These are phyloP conservation scores for Drosophila paramelanica DNA, from an alignment of 2,888 invertebrate species.

Conservation along the genomic window DNA sequence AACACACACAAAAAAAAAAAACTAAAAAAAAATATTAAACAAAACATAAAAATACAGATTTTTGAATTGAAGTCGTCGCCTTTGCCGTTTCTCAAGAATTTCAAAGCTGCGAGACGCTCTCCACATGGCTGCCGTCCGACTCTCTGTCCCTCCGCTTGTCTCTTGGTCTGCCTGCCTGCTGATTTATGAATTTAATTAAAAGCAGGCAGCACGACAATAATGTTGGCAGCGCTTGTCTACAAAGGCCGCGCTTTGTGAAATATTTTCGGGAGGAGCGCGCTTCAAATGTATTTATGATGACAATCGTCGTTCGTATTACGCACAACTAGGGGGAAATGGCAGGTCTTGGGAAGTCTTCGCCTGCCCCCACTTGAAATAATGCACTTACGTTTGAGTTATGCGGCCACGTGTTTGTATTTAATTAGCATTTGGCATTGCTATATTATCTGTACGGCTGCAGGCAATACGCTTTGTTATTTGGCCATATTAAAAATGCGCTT, in stretches of 20 bases:
- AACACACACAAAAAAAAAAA: slow-evolving; percentile 33
- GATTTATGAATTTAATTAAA: slow-evolving; percentile 81
- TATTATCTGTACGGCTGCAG: slow-evolving; percentile 21
- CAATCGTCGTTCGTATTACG: slow-evolving; percentile 25
- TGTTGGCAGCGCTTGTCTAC: slow-evolving; percentile 27
- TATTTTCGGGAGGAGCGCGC: slow-evolving; percentile 37
- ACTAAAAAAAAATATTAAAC: background rate
- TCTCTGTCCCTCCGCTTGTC: background rate
- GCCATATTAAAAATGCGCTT: slow-evolving; percentile 77
- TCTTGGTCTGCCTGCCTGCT: slow-evolving; percentile 38
- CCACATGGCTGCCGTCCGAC: slow-evolving; percentile 3
- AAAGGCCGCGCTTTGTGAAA: slow-evolving; percentile 41
- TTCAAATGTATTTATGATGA: slow-evolving; percentile 70
- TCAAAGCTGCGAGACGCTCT: slow-evolving; percentile 12
- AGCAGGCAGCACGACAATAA: slow-evolving; percentile 68
- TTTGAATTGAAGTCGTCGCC: slow-evolving; percentile 23
- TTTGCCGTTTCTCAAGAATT: slow-evolving; percentile 41
- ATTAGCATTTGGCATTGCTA: slow-evolving; percentile 63
- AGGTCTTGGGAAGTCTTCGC: slow-evolving; percentile 5
- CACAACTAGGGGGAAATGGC: background rate
- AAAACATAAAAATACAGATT: slow-evolving; percentile 17
- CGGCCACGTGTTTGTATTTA: slow-evolving; percentile 78
- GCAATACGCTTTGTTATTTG: slow-evolving; percentile 58
- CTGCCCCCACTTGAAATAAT: slow-evolving; percentile 5
- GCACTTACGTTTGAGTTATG: slow-evolving; percentile 70